Conservation (phyloP, 1,140 invertebrate species). For the Semibalanus balanoides region DNA sequence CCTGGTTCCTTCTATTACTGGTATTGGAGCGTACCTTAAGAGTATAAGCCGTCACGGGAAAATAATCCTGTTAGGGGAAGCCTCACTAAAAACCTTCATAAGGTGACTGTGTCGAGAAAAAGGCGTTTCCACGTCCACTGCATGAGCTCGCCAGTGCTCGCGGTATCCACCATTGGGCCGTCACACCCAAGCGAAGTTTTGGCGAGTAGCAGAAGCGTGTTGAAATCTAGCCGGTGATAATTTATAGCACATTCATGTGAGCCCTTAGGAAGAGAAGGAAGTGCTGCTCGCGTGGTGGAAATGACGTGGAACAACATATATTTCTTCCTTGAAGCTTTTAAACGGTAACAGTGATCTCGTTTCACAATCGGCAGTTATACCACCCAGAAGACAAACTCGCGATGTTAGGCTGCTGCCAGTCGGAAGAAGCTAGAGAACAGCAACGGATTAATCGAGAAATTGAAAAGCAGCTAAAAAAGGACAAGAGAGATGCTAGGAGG, state of each 20-base stretch:
- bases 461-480: constrained; percentile 94
- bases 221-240: not conserved
- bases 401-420: constrained; percentile 68
- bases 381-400: not conserved
- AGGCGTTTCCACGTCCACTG: not conserved
- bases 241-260: not conserved
- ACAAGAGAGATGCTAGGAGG: constrained; percentile 96
- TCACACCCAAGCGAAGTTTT: not conserved
- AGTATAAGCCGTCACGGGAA: not conserved
- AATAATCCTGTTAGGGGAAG: not conserved
- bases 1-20: not conserved
- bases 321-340: not conserved
- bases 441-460: constrained; percentile 99
- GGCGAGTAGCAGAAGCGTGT: not conserved
- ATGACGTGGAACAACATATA: not conserved
- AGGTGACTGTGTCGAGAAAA: not conserved
- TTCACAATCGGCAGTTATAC: not conserved
- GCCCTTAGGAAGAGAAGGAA: not conserved
- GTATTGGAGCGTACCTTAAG: not conserved
- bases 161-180: not conserved
- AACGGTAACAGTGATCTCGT: not conserved
- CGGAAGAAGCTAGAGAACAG: constrained; percentile 99
- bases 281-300: not conserved
- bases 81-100: not conserved
- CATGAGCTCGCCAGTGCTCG: not conserved